phyloP scores from a whole-genome alignment of 2,888 invertebrate genomes.

The Noctua fimbriata region DNA sequence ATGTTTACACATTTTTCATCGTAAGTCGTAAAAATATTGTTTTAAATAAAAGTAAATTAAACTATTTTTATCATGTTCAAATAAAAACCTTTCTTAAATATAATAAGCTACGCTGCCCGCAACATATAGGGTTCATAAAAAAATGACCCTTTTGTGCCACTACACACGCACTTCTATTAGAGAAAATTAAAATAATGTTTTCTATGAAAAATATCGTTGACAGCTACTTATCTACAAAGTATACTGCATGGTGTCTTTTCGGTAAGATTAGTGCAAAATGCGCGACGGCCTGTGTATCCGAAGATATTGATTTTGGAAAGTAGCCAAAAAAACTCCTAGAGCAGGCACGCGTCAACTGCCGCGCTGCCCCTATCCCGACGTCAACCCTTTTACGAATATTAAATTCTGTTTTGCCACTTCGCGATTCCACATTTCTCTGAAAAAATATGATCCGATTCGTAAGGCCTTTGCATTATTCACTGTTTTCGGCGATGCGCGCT shows the following conservation, averaged over 20 bases:
- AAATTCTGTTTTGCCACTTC: conserved; percentile 91
- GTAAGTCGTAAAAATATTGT: background rate
- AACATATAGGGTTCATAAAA: background rate
- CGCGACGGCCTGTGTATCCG: conserved; percentile 86
- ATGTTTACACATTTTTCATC: background rate
- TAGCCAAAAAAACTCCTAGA: conserved; percentile 89
- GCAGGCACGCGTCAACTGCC: conserved; percentile 89
- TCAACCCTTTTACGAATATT: conserved; percentile 91
- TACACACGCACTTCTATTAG: background rate
- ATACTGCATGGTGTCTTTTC: conserved; percentile 76
- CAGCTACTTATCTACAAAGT: conserved; percentile 43
- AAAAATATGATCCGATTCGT: conserved; percentile 86
- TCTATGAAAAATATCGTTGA: conserved; percentile 27
- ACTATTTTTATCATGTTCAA: background rate
- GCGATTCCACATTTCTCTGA: conserved; percentile 86
- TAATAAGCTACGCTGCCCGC: background rate
- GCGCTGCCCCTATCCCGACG: conserved; percentile 87
- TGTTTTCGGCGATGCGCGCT: conserved; percentile 77
- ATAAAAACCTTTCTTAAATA: background rate
- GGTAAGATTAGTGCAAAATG: conserved; percentile 88
- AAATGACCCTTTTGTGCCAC: background rate
- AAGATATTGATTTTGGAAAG: conserved; percentile 90
- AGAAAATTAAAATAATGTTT: background rate
- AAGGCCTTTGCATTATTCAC: conserved; percentile 85
- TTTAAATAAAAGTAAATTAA: background rate